These are phyloP conservation scores for Hycleus cichorii DNA, from an alignment of 1,140 invertebrate species.

Conservation along the genomic window DNA sequence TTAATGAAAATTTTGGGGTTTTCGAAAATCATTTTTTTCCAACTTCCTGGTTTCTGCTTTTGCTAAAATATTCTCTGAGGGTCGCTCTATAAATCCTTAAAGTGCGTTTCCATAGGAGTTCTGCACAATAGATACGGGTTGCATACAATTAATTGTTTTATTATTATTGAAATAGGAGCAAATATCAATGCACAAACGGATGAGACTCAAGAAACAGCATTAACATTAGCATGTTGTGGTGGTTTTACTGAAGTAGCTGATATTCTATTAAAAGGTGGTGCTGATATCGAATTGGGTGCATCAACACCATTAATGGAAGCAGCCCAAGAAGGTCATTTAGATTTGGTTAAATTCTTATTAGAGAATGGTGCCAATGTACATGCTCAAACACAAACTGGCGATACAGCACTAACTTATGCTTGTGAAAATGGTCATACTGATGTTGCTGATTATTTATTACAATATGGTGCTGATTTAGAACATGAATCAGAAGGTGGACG, in stretches of 20 bases:
- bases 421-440: conserved; percentile 95
- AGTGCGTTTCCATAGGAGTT: too few relatives aligned
- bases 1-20: too few relatives aligned
- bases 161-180: conserved; percentile 48
- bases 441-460: conserved; percentile 80
- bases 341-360: conserved; percentile 82
- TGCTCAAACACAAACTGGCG: conserved; percentile 87
- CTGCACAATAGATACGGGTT: too few relatives aligned
- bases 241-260: conserved; percentile 97
- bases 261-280: conserved; percentile 90
- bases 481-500: conserved; percentile 89
- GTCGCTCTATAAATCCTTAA: too few relatives aligned
- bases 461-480: conserved; percentile 86
- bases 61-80: too few relatives aligned
- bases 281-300: conserved; percentile 91
- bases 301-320: conserved; percentile 98
- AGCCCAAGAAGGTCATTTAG: conserved; percentile 92
- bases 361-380: conserved; percentile 83
- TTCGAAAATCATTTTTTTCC: too few relatives aligned
- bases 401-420: conserved; percentile 96
- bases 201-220: conserved; percentile 95
- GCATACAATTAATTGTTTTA: too few relatives aligned
- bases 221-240: conserved; percentile 94
- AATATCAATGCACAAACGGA: conserved; percentile 98
- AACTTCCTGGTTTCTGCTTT: too few relatives aligned